phyloP scores from a whole-genome alignment of 1,140 invertebrate species.

The Caenorhabditis tropicalis region DNA sequence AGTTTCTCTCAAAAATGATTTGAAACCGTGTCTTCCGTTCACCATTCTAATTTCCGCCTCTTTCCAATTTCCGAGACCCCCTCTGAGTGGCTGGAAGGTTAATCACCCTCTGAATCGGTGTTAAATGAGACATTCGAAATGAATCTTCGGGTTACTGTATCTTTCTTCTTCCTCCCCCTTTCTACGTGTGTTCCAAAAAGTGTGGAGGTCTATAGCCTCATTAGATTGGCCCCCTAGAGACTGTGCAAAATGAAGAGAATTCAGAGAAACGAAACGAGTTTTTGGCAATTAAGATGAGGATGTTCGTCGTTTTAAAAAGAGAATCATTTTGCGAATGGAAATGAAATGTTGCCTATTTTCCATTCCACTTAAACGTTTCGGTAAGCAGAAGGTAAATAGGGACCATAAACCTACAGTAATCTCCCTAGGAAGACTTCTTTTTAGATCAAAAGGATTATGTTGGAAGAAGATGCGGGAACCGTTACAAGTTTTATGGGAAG shows the following conservation, averaged over 20 bases:
- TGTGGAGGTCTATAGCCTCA: slow-evolving; percentile 43
- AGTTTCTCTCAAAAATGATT: background rate
- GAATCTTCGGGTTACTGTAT: slow-evolving; percentile 24
- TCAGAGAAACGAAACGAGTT: slow-evolving; percentile 13
- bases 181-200: slow-evolving; percentile 35
- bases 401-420: slow-evolving; percentile 36
- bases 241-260: background rate
- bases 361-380: background rate
- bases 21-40: background rate
- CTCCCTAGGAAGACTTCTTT: background rate
- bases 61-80: background rate
- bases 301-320: background rate
- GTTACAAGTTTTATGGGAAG: background rate
- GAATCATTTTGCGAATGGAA: slow-evolving; percentile 6
- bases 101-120: slow-evolving; percentile 7
- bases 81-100: no score
- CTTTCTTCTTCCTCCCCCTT: background rate
- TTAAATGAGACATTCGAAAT: slow-evolving; percentile 42
- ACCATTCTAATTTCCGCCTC: background rate
- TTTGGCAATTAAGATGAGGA: slow-evolving; percentile 44
- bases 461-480: background rate
- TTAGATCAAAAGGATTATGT: background rate
- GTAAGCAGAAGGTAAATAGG: background rate
- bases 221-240: background rate
- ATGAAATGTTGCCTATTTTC: slow-evolving; percentile 29